These are phyloP conservation scores for Papilio gigon DNA, from an alignment of 2,888 invertebrate genomes.

Conservation along the genomic window DNA sequence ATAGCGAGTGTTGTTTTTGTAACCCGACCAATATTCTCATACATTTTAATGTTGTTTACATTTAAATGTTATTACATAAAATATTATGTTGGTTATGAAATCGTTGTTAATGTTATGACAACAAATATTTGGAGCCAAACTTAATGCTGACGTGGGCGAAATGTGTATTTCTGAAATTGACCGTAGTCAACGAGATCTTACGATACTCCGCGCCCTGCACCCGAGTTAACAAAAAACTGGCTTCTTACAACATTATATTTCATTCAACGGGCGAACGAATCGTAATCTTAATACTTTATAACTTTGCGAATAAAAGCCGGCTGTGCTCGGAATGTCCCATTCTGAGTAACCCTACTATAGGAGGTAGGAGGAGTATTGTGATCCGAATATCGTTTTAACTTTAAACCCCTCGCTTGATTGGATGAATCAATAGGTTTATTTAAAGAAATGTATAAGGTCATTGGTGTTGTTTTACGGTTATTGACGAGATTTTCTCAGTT, in stretches of 20 bases:
- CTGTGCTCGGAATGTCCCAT: not conserved
- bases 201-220: not conserved
- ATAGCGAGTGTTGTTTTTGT: not conserved
- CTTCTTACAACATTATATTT: slow-evolving; percentile 14
- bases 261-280: slow-evolving; percentile 22
- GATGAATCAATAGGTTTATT: not conserved
- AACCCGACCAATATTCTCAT: not conserved
- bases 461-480: not conserved
- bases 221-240: slow-evolving; percentile 23
- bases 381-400: not conserved
- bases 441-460: not conserved
- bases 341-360: slow-evolving; percentile 4
- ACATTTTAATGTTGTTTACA: not conserved
- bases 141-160: slow-evolving; percentile 58
- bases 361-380: not conserved
- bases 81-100: not conserved
- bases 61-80: not conserved
- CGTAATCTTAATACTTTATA: slow-evolving; percentile 9
- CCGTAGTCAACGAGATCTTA: slow-evolving; percentile 20
- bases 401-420: not conserved
- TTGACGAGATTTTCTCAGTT: not conserved
- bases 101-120: slow-evolving; percentile 3
- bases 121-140: slow-evolving; percentile 11
- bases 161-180: slow-evolving; percentile 56
- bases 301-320: not conserved